A percentile compares a stretch with the other conserved stretches of the same genome.
phyloP scores from a whole-genome alignment of 1,140 invertebrate species.

The Apis cerana region DNA sequence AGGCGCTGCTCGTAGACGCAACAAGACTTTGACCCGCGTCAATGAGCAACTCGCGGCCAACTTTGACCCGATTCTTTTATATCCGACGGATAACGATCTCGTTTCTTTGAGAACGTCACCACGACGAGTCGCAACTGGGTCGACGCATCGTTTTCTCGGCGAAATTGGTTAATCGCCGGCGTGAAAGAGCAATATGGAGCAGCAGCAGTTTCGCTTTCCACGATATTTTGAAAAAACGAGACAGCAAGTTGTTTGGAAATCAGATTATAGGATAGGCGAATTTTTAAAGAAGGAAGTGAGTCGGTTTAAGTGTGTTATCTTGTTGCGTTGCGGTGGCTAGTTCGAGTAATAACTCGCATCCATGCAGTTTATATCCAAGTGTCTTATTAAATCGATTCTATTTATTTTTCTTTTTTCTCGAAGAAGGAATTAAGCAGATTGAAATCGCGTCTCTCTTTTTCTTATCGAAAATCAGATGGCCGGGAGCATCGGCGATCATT shows the following conservation, averaged over 20 bases:
- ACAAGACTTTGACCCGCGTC: constrained; percentile 66
- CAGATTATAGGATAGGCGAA: not conserved
- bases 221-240: no score
- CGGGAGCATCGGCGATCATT: no score
- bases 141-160: not conserved
- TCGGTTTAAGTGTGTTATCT: not conserved
- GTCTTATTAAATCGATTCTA: no score
- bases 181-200: no score
- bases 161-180: constrained; percentile 5
- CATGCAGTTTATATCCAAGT: no score
- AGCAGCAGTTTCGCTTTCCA: no score
- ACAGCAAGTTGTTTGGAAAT: not conserved
- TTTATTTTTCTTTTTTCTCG: not conserved
- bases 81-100: constrained; percentile 60
- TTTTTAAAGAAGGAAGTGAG: not conserved
- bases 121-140: not conserved
- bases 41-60: constrained; percentile 58
- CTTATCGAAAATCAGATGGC: no score
- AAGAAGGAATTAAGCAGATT: no score
- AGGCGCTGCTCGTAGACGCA: constrained; percentile 33
- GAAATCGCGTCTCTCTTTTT: no score
- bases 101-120: not conserved
- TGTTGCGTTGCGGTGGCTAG: not conserved
- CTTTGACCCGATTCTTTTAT: constrained; percentile 66
- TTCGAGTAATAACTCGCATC: not conserved